Evolutionary conservation across 2,888 invertebrate species (phyloP).

Genomic region (Strigamia crassipes): DNA sequence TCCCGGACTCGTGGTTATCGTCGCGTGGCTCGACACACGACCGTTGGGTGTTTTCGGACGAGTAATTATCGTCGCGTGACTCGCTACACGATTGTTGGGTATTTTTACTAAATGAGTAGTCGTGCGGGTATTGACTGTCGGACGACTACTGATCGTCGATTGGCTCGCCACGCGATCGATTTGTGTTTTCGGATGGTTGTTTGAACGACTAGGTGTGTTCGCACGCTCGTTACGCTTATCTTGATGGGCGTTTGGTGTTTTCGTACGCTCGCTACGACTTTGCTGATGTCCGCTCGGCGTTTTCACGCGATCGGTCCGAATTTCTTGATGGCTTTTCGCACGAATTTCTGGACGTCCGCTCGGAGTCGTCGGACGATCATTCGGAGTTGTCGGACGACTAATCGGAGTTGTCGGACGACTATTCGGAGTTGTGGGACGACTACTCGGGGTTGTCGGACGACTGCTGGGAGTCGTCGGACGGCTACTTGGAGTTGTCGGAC

Average conservation of each 20-base stretch:
- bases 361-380: background rate
- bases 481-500: background rate
- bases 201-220: no score
- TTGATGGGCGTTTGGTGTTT: no score
- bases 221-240: no score
- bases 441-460: background rate
- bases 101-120: no score
- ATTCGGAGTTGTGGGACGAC: background rate
- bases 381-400: background rate
- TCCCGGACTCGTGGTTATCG: background rate
- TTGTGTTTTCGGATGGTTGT: no score
- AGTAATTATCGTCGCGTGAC: background rate
- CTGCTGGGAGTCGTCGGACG: background rate
- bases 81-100: background rate
- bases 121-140: no score
- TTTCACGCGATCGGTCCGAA: no score
- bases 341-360: no score
- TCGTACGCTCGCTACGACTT: no score
- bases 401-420: background rate
- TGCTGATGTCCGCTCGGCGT: no score
- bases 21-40: background rate
- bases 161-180: no score
- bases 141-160: background rate
- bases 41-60: background rate
- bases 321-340: no score